Evolutionary conservation across 1,140 invertebrate species (phyloP).

Genomic region (Caenorhabditis remanei): DNA sequence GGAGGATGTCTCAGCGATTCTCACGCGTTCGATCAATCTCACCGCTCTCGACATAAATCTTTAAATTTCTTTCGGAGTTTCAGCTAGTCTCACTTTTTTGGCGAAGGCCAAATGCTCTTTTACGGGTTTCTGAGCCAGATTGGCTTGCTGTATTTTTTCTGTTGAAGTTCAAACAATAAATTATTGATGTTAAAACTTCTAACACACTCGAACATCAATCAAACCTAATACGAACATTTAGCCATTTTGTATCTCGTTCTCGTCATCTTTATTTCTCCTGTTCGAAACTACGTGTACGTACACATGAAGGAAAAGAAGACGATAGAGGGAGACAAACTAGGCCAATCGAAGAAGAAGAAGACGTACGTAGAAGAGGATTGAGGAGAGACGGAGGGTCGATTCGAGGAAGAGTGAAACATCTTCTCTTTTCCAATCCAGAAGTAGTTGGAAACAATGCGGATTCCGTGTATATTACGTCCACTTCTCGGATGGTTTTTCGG

Average conservation of each 20-base stretch:
- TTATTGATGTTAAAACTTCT: too few relatives aligned
- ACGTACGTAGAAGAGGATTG: neutral
- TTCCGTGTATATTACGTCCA: conserved; percentile 61
- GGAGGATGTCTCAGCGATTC: too few relatives aligned
- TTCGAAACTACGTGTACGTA: neutral
- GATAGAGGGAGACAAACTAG: conserved; percentile 39
- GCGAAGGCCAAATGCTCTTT: neutral
- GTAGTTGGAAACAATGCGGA: conserved; percentile 14
- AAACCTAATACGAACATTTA: neutral
- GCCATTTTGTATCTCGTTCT: neutral
- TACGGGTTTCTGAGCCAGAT: neutral
- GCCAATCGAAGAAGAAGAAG: conserved; percentile 36
- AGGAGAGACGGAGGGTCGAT: conserved; percentile 47
- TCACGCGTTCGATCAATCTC: too few relatives aligned
- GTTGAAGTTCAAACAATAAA: conserved; percentile 6
- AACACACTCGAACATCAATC: too few relatives aligned
- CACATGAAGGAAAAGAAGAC: neutral
- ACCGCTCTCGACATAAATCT: neutral
- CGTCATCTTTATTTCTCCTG: neutral
- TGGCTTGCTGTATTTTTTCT: neutral
- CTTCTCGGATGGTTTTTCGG: conserved; percentile 66
- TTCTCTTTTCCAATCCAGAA: conserved; percentile 27
- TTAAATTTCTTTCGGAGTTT: neutral
- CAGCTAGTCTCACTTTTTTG: neutral
- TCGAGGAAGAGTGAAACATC: conserved; percentile 24